phyloP scores from a whole-genome alignment of 2,113 vertebrate species.

The Myiagra hebetior region DNA sequence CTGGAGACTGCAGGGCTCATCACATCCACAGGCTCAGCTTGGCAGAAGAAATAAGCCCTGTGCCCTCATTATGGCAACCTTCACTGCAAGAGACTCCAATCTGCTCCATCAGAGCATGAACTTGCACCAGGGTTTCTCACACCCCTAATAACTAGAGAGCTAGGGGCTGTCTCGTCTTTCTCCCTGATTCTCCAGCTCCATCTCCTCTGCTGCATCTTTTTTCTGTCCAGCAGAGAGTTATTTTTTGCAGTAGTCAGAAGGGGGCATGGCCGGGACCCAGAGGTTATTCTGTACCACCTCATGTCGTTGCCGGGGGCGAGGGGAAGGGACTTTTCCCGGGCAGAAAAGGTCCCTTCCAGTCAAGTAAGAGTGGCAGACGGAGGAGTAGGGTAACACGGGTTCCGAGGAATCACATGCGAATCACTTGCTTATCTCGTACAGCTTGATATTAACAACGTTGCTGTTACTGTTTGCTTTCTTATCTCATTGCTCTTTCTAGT shows the following conservation, averaged over 20 bases:
- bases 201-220: not conserved
- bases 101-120: not conserved
- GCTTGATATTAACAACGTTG: not conserved
- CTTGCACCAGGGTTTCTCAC: not conserved
- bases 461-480: not conserved
- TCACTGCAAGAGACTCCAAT: not conserved
- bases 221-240: not conserved
- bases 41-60: not conserved
- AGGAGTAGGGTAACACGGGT: accelerated
- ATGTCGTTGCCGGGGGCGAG: not conserved
- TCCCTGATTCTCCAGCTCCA: accelerated
- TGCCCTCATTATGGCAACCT: not conserved
- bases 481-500: not conserved
- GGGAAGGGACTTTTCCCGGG: not conserved
- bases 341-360: not conserved
- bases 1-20: not conserved
- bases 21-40: not conserved
- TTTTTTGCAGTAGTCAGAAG: not conserved
- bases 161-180: not conserved
- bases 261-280: not conserved
- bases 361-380: not conserved
- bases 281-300: not conserved
- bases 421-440: not conserved
- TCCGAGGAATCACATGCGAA: accelerated
- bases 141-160: not conserved